Conservation (phyloP, 2,888 invertebrate species). For the Oligia strigilis region DNA sequence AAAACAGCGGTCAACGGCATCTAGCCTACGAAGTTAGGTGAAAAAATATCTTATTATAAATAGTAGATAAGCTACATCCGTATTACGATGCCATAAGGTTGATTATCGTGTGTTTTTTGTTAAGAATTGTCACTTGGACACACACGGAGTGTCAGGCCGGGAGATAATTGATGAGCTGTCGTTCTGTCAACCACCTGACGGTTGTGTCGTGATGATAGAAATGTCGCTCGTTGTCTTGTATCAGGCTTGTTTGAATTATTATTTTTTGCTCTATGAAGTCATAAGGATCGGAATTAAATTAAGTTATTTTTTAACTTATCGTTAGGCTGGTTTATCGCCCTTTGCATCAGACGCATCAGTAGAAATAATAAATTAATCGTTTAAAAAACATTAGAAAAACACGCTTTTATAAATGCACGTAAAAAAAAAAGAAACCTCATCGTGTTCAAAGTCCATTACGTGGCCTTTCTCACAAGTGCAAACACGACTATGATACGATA, state of each 20-base stretch:
- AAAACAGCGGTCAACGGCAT: conserved; percentile 71
- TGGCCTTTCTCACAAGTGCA: no score
- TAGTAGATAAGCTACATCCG: conserved; percentile 23
- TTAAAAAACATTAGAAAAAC: no score
- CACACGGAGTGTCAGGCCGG: conserved; percentile 79
- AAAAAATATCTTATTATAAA: conserved; percentile 58
- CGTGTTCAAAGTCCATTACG: no score
- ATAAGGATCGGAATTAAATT: conserved; percentile 28
- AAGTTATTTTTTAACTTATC: neutral
- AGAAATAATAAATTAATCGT: no score
- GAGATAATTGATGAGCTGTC: conserved; percentile 83
- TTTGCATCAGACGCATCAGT: neutral
- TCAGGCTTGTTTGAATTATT: conserved; percentile 23
- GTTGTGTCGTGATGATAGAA: conserved; percentile 70
- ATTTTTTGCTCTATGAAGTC: conserved; percentile 45
- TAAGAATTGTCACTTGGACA: conserved; percentile 67
- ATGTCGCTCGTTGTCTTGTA: conserved; percentile 51
- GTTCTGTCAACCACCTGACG: conserved; percentile 71
- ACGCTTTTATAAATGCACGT: no score
- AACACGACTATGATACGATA: no score
- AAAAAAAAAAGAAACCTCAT: no score
- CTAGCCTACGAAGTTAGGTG: conserved; percentile 67
- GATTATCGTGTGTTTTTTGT: conserved; percentile 47
- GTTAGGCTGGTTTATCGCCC: neutral
- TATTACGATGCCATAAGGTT: conserved; percentile 65